These are phyloP conservation scores for Ptyas mucosa DNA, from an alignment of 2,113 vertebrate genomes.

Conservation along the genomic window DNA sequence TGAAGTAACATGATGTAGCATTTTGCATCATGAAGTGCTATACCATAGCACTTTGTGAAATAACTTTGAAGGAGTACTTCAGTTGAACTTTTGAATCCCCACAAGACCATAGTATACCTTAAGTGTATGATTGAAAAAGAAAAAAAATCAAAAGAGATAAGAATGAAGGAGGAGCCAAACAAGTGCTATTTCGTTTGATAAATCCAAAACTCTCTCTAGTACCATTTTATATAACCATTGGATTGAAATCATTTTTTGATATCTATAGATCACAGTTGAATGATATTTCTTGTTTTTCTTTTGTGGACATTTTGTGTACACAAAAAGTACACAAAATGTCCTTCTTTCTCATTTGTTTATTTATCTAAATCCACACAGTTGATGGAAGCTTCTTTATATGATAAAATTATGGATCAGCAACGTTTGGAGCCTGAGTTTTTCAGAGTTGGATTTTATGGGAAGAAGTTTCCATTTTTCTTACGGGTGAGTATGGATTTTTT, in stretches of 20 bases:
- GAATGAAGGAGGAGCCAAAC: background rate
- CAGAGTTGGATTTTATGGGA: constrained; percentile 96
- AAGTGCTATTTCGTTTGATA: background rate
- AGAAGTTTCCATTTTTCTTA: constrained; percentile 98
- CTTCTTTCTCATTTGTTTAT: background rate
- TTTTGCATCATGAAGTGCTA: background rate
- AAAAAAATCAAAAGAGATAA: background rate
- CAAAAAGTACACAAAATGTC: background rate
- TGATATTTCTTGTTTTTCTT: background rate
- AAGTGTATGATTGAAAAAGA: background rate
- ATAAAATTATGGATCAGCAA: constrained; percentile 99
- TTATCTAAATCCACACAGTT: constrained; percentile 67
- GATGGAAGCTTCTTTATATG: constrained; percentile 97
- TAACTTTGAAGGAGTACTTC: background rate
- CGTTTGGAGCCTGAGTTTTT: constrained; percentile 97
- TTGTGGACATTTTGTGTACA: background rate
- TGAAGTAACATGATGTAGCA: background rate
- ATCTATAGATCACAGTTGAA: background rate
- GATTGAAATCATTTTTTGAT: background rate
- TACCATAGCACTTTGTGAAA: background rate
- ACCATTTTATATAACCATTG: background rate
- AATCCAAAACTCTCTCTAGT: background rate
- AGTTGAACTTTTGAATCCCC: background rate
- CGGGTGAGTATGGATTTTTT: constrained; percentile 76
- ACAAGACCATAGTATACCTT: background rate